A percentile compares a stretch with the other conserved stretches of the same genome.
Conservation (phyloP, 2,797 vertebrate species). For the Taenioides sp. region DNA sequence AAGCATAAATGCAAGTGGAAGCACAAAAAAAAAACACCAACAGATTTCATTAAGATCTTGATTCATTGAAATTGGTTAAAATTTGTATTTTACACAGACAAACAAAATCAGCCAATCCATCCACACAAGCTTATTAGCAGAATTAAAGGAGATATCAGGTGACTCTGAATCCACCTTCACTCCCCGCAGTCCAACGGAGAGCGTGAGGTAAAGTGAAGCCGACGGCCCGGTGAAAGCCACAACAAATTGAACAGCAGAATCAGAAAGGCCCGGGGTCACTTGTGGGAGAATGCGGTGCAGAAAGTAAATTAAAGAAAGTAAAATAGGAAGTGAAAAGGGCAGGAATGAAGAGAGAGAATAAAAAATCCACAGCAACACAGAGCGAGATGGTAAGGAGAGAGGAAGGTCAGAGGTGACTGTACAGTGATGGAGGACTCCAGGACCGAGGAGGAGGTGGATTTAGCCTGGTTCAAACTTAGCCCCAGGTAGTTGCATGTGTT, state of each 20-base stretch:
- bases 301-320: slow-evolving; percentile 59
- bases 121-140: slow-evolving; percentile 53
- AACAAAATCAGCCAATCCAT: slow-evolving; percentile 44
- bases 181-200: slow-evolving; percentile 8
- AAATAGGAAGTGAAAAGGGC: slow-evolving; percentile 57
- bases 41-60: neutral
- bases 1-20: neutral
- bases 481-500: slow-evolving; percentile 30
- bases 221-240: slow-evolving; percentile 17
- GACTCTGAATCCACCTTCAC: slow-evolving; percentile 52
- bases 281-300: slow-evolving; percentile 37
- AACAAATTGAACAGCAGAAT: slow-evolving; percentile 34
- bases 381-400: slow-evolving; percentile 14
- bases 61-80: slow-evolving; percentile 35
- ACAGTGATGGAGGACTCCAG: slow-evolving; percentile 16
- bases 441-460: slow-evolving; percentile 18
- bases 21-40: neutral
- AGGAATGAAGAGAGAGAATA: slow-evolving; percentile 29
- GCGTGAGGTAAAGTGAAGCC: slow-evolving; percentile 15
- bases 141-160: slow-evolving; percentile 36
- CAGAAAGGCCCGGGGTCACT: slow-evolving; percentile 26
- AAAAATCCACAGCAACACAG: slow-evolving; percentile 32
- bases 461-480: slow-evolving; percentile 41
- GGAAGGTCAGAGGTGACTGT: slow-evolving; percentile 19
- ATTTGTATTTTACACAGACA: slow-evolving; percentile 38